Base-by-base conservation (phyloP, 2,888 invertebrate genomes). In the Eulithis prunata region DNA sequence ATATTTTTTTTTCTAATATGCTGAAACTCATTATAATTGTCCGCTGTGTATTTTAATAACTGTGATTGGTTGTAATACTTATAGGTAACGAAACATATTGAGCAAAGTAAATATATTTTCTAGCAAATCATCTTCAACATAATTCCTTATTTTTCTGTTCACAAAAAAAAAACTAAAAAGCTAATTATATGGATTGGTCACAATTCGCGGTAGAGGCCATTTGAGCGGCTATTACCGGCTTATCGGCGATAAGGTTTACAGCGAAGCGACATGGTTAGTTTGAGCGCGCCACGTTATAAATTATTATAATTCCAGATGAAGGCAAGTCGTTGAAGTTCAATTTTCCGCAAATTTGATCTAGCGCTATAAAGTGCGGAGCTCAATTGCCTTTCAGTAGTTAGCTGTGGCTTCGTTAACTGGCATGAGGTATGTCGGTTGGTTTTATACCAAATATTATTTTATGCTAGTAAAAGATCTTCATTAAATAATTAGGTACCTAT, bases 291-390 rank as follows among this genome's bases (percentile, higher is more conserved):
- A 85, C 89, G 88, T 90, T 82, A 89, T 85, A 67, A 90, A 91
- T 91, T 91, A 89, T 89, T 87, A 88, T 90, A 89, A 87, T 88
- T 88, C 86, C 84, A 82, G 84, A 83, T 81, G 78, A 79, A 77
- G 79, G 80, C 87, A 86, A 88, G 82, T 81, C 82, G 79, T 79
- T 79, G 77, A 74, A 83, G 85, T 89, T 86, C 86, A 92, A 92
- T 93, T 93, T 92, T 90, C 87, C 92, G 92, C 91, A 91, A 90
- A 89, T 91, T 91, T 91, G 85, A 90, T 86, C 83, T 83, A 80
- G 80, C 81, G 82, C 87, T 79, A 84, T 91, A 89, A 91, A 88
- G 79, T 77, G 65, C 71, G 70, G 65, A 68, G 70, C 70, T 67
- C 62, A 59, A 67, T 47, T 56, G 65, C 51, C 67, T 67, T 57